Conservation (phyloP, 2,888 invertebrate species). For the Meganola albula region DNA sequence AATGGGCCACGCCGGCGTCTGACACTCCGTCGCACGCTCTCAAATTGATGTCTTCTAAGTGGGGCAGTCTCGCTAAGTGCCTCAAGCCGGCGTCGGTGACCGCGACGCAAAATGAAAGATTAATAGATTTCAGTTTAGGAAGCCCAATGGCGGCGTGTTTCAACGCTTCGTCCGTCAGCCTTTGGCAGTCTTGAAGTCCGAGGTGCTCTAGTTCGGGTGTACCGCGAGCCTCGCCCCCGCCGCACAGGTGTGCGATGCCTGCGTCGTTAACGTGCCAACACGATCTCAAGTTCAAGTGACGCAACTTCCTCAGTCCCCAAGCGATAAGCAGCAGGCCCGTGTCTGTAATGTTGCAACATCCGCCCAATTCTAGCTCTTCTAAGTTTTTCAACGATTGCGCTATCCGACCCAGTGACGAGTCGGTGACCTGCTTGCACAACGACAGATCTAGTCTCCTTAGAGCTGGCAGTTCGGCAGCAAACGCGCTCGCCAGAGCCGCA, state of each 20-base stretch:
- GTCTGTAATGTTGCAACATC: slow-evolving; percentile 94
- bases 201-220: slow-evolving; percentile 89
- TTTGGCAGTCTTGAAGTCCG: slow-evolving; percentile 96
- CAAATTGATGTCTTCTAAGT: slow-evolving; percentile 90
- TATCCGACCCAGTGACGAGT: slow-evolving; percentile 90
- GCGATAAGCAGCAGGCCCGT: slow-evolving; percentile 91
- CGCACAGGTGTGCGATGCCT: slow-evolving; percentile 91
- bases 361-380: slow-evolving; percentile 92
- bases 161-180: slow-evolving; percentile 93
- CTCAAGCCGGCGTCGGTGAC: slow-evolving; percentile 95
- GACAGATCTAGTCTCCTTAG: slow-evolving; percentile 91
- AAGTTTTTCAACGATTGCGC: slow-evolving; percentile 90
- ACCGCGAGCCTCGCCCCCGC: slow-evolving; percentile 86
- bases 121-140: slow-evolving; percentile 88
- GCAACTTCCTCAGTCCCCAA: slow-evolving; percentile 90
- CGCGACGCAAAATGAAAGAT: slow-evolving; percentile 95
- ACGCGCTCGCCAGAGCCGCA: slow-evolving; percentile 88
- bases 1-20: slow-evolving; percentile 93
- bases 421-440: slow-evolving; percentile 96
- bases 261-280: slow-evolving; percentile 95
- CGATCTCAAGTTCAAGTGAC: slow-evolving; percentile 90
- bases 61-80: slow-evolving; percentile 90
- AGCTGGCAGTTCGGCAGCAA: slow-evolving; percentile 85
- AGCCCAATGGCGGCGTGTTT: slow-evolving; percentile 90
- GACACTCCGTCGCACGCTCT: slow-evolving; percentile 96